These are phyloP conservation scores for Scelioninae gen. 1 DNA, from an alignment of 2,888 invertebrate genomes.

Conservation along the genomic window DNA sequence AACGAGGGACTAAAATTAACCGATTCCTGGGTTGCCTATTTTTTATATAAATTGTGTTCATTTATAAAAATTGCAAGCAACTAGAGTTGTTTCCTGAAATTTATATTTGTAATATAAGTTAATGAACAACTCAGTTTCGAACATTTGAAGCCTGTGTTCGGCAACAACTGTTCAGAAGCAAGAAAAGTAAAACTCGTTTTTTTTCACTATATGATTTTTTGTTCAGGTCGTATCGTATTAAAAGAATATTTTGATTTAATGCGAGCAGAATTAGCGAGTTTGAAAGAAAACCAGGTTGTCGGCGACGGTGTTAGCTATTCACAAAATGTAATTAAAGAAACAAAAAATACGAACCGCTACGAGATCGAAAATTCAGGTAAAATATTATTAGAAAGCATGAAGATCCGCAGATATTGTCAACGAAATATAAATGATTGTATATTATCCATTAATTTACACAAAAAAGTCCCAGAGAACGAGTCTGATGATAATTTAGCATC, in stretches of 20 bases:
- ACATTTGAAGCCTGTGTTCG: not conserved
- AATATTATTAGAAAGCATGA: too few relatives aligned
- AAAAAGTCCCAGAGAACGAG: too few relatives aligned
- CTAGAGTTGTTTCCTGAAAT: not conserved
- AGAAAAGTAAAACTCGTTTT: too few relatives aligned
- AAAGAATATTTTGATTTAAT: conserved; percentile 2
- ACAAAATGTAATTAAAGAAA: not conserved
- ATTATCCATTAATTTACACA: too few relatives aligned
- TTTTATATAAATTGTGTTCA: conserved; percentile 9
- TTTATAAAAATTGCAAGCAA: not conserved
- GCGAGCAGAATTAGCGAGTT: conserved; percentile 7
- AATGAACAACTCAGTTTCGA: conserved; percentile 2
- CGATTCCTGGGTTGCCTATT: not conserved
- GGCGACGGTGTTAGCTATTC: too few relatives aligned
- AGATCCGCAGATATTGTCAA: too few relatives aligned
- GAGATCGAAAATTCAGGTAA: too few relatives aligned
- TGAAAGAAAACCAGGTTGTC: not conserved
- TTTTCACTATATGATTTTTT: too few relatives aligned
- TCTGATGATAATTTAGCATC: too few relatives aligned
- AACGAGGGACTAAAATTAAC: conserved; percentile 4
- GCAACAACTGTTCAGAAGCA: too few relatives aligned
- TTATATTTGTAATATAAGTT: conserved; percentile 5
- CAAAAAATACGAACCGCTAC: too few relatives aligned
- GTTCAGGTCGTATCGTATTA: not conserved
- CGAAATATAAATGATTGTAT: too few relatives aligned